Base-by-base conservation (phyloP, 2,797 vertebrate species). In the Leontocebus nigricollis region DNA sequence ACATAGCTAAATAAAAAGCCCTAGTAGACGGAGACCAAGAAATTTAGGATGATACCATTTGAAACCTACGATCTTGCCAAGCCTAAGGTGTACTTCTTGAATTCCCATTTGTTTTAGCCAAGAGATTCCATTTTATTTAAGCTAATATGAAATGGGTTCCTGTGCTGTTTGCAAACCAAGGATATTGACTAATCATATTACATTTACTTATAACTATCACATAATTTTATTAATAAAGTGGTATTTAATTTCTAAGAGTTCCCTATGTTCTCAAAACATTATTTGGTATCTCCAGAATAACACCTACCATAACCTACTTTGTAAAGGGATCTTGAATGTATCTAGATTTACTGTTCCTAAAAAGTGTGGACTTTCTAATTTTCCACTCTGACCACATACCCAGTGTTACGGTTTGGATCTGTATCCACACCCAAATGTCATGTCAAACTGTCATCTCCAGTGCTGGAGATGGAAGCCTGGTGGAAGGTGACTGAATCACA, bases 211-310 rank as follows among this genome's bases (percentile, higher is more conserved):
- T 17, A 55, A 44, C 7, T 82, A 87, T 14, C 22, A 75, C 39
- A 36, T 11, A 61, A 86, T 95, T 88, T 80, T 67, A 92, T 73
- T 79, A 61, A 79, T 44, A 20, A 95, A 93, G 73, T 77, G 44
- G 30, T 19, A 93, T 55, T 76, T 91, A 44, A 76, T 82, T 61
- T 80, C 82, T 30, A 93, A 89, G 36, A 75, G 8, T 55, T 64
- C 20, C 19, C 73, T 30, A 30, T 10, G 59, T 41, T 94, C 39
- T 96, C 48, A 46, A 80, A 80, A 86, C 15, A 36, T n/a, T 61
- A 59, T 57, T 59, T 80, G 52, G n/a, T 39, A 75, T 5, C 17
- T 90, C 59, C n/a, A 73, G 24, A 86, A 87, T 46, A 92, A 83
- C 27, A 61, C 17, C 22, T 44, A 39, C 19, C 12, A 88, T 22